phyloP scores from a whole-genome alignment of 2,888 invertebrate genomes.

The Athalia circularis region DNA sequence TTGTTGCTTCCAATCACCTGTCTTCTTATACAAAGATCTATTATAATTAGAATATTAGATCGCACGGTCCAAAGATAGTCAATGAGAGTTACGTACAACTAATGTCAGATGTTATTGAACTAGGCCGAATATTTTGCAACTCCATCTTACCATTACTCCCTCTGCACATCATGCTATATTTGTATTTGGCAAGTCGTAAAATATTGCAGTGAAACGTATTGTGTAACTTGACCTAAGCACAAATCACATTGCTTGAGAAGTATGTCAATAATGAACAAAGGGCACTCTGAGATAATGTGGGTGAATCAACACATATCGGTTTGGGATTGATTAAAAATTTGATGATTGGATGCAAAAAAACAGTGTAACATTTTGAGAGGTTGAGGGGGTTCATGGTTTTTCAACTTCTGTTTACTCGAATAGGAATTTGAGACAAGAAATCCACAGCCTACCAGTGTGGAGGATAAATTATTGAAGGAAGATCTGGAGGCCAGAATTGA shows the following conservation, averaged over 20 bases:
- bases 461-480: conserved; percentile 90
- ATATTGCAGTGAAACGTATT: conserved; percentile 13
- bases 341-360: too few species aligned
- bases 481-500: conserved; percentile 92
- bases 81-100: conserved; percentile 53
- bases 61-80: conserved; percentile 68
- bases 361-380: too few species aligned
- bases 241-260: background rate
- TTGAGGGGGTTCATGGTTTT: background rate
- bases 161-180: conserved; percentile 65
- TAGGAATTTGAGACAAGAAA: conserved; percentile 83
- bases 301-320: too few species aligned
- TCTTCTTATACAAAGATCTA: background rate
- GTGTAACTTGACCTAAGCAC: conserved; percentile 14
- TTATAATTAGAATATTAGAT: conserved; percentile 63
- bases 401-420: background rate
- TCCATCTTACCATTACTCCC: conserved; percentile 13
- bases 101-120: conserved; percentile 62
- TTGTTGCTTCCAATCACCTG: conserved; percentile 2
- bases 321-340: too few species aligned
- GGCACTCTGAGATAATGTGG: too few species aligned
- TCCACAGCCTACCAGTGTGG: conserved; percentile 77
- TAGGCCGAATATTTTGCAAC: conserved; percentile 67
- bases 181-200: conserved; percentile 66
- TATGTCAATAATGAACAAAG: too few species aligned